Conservation (phyloP, 2,888 invertebrate genomes). For the Oscheius myriophilus region DNA sequence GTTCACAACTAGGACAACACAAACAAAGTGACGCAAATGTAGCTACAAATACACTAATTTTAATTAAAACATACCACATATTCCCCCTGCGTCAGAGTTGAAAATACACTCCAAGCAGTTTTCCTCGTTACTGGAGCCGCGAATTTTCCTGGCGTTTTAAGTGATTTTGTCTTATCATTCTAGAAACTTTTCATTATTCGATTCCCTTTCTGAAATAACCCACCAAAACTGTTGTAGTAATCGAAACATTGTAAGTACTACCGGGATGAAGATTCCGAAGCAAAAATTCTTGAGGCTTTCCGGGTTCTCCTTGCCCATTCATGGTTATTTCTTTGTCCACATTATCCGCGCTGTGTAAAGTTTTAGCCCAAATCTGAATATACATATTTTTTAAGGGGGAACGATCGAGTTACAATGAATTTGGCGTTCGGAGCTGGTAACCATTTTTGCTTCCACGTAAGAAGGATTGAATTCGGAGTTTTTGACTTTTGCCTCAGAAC, state of each 20-base stretch:
- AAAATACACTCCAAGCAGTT: slow-evolving; percentile 54
- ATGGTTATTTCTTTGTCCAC: slow-evolving; percentile 54
- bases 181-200: too few relatives aligned
- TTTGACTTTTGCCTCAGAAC: slow-evolving; percentile 42
- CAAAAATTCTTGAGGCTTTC: slow-evolving; percentile 40
- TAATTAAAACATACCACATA: slow-evolving; percentile 9
- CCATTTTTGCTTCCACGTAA: slow-evolving; percentile 57
- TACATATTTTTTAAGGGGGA: not conserved
- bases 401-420: slow-evolving; percentile 43
- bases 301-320: slow-evolving; percentile 45
- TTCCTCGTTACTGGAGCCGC: slow-evolving; percentile 33
- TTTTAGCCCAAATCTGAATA: slow-evolving; percentile 55
- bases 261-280: slow-evolving; percentile 51
- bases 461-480: slow-evolving; percentile 54
- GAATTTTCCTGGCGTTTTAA: slow-evolving; percentile 12
- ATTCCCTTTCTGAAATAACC: too few relatives aligned
- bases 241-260: slow-evolving; percentile 55
- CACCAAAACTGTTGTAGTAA: slow-evolving; percentile 38
- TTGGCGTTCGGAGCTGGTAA: slow-evolving; percentile 43
- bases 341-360: slow-evolving; percentile 47
- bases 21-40: too few relatives aligned
- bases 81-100: slow-evolving; percentile 52
- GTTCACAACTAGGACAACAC: too few relatives aligned
- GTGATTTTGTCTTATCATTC: slow-evolving; percentile 8
- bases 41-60: not conserved